phyloP scores from a whole-genome alignment of 1,140 invertebrate genomes.

The Tetragnatha versicolor region DNA sequence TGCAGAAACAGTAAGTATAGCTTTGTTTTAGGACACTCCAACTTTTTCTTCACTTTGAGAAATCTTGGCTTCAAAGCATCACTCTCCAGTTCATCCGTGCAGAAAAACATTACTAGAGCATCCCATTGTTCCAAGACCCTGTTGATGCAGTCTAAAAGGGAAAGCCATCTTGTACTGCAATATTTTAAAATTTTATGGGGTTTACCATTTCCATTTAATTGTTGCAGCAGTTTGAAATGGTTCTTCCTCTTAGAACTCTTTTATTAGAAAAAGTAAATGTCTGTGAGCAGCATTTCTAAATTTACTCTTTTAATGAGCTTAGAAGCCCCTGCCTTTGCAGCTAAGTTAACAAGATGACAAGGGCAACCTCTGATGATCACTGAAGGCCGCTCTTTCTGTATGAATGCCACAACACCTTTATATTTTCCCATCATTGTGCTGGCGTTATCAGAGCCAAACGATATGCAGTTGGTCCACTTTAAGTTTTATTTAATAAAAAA shows the following conservation, averaged over 20 bases:
- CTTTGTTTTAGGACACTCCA: neutral
- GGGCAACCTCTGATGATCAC: neutral
- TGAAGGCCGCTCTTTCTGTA: neutral
- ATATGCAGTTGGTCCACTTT: neutral
- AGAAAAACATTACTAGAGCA: constrained; percentile 62
- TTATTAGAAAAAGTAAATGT: constrained; percentile 2
- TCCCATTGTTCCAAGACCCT: constrained; percentile 62
- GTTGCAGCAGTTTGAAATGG: constrained; percentile 1
- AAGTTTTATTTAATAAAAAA: neutral
- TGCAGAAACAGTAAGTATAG: constrained; percentile 1
- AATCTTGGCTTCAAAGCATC: no score
- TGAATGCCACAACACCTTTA: neutral
- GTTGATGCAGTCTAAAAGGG: constrained; percentile 60
- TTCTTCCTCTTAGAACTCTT: constrained; percentile 9
- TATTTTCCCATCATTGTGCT: neutral
- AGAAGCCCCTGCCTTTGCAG: neutral
- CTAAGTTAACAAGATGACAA: neutral
- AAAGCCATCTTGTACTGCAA: constrained; percentile 61
- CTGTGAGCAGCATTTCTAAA: neutral
- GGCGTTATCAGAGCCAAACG: neutral
- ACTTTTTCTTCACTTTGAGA: neutral
- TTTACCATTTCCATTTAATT: constrained; percentile 59
- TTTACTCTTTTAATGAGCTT: neutral
- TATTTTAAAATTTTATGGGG: constrained; percentile 59
- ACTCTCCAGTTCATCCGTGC: no score